Evolutionary conservation across 2,888 invertebrate genomes (phyloP).

Genomic region (Hymenopus coronatus): DNA sequence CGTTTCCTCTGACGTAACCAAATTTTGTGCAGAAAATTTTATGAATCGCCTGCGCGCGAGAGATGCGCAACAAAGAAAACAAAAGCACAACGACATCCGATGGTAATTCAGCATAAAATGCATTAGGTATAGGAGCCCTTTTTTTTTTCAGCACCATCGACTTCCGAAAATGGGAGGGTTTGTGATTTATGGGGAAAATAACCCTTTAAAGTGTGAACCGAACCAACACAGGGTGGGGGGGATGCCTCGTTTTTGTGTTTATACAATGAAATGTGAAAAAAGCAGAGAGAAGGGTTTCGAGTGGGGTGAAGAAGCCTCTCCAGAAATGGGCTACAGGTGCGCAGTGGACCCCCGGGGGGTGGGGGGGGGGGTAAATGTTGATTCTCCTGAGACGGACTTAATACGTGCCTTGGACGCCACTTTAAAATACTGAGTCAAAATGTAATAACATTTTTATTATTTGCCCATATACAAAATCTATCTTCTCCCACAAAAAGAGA

Average conservation of each 20-base stretch:
- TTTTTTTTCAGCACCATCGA: not conserved
- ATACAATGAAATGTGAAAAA: slow-evolving; percentile 27
- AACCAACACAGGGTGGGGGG: not conserved
- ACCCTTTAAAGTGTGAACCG: slow-evolving; percentile 16
- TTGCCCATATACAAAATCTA: too few species aligned
- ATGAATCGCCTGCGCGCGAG: not conserved
- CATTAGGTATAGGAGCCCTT: not conserved
- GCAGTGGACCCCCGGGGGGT: too few species aligned
- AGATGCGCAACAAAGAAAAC: not conserved
- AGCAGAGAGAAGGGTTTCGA: not conserved
- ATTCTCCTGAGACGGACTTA: too few species aligned
- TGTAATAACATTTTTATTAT: too few species aligned
- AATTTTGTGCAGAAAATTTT: not conserved
- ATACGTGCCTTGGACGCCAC: too few species aligned
- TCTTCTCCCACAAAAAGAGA: too few species aligned
- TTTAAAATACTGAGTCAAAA: too few species aligned
- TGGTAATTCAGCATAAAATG: slow-evolving; percentile 1
- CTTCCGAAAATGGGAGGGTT: not conserved
- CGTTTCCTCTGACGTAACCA: not conserved
- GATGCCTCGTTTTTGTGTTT: slow-evolving; percentile 15
- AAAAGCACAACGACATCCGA: not conserved
- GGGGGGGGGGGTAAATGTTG: too few species aligned
- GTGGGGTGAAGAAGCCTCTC: not conserved
- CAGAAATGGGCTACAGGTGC: not conserved
- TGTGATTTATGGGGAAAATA: slow-evolving; percentile 29